A percentile compares a stretch with the other conserved stretches of the same genome.
Conservation (phyloP, 2,888 invertebrate genomes). For the Phragmatobia fuliginosa region DNA sequence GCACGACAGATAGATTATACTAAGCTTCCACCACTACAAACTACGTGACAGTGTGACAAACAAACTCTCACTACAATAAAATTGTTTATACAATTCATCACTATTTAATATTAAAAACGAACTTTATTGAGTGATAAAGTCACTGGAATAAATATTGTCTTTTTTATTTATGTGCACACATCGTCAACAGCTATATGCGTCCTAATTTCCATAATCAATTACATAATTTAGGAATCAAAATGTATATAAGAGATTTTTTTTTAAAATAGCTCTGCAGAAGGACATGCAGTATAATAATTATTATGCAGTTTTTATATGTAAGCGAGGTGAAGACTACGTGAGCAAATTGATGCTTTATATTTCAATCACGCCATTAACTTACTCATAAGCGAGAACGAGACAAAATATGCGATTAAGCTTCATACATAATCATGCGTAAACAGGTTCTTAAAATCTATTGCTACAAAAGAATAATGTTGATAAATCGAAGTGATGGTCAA, state of each 20-base stretch:
- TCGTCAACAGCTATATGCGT: not conserved
- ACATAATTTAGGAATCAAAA: not conserved
- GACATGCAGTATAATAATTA: not conserved
- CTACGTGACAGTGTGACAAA: conserved; percentile 16
- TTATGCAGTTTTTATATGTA: not conserved
- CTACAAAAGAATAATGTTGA: conserved; percentile 1
- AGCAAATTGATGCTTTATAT: not conserved
- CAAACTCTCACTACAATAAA: conserved; percentile 4
- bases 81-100: conserved; percentile 13
- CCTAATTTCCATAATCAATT: not conserved
- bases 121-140: not conserved
- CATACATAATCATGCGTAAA: not conserved
- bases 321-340: not conserved
- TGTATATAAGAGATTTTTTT: not conserved
- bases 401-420: not conserved
- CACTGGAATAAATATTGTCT: not conserved
- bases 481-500: not conserved
- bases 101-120: conserved; percentile 8
- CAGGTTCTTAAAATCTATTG: not conserved
- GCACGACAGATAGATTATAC: not conserved
- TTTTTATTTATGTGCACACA: not conserved
- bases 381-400: not conserved
- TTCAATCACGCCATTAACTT: not conserved
- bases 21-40: conserved; percentile 18
- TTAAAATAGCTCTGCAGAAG: no score